Conservation (phyloP, 2,113 vertebrate species). For the Oreotrochilus melanogaster region DNA sequence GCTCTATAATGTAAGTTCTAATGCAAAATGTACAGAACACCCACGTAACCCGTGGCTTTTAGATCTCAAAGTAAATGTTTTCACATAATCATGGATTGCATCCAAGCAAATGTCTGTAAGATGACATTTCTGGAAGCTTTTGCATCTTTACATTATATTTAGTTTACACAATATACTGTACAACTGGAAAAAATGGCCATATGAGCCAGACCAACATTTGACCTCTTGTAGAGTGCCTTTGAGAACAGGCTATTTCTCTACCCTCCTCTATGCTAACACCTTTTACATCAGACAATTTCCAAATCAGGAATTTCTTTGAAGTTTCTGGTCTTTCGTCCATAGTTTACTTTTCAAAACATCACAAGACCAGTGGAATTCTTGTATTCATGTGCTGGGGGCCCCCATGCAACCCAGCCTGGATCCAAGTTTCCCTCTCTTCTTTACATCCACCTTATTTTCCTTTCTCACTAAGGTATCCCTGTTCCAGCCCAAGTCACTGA, state of each 20-base stretch:
- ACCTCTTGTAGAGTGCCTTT: conserved; percentile 67
- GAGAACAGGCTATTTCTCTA: conserved; percentile 60
- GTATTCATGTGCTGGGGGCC: conserved; percentile 53
- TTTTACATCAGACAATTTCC: conserved; percentile 75
- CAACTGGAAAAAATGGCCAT: conserved; percentile 56
- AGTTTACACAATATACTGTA: conserved; percentile 70
- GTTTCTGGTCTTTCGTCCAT: conserved; percentile 58
- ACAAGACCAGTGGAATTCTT: conserved; percentile 63
- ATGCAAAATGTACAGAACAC: conserved; percentile 66
- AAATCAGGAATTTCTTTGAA: conserved; percentile 76
- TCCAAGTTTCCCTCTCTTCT: conserved; percentile 4
- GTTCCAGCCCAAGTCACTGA: background rate
- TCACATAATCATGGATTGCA: conserved; percentile 70
- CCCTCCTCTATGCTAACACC: conserved; percentile 53
- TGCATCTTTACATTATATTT: conserved; percentile 73
- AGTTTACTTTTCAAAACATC: conserved; percentile 73
- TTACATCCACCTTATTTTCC: background rate
- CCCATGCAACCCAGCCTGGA: conserved; percentile 20
- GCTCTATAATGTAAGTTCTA: conserved; percentile 43
- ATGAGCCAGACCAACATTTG: conserved; percentile 62
- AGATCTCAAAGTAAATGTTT: conserved; percentile 76
- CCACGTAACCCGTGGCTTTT: conserved; percentile 51
- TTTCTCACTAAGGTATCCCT: background rate
- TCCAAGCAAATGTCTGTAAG: conserved; percentile 70
- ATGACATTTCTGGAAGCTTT: conserved; percentile 73